A percentile compares a stretch with the other conserved stretches of the same genome.
Conservation (phyloP, 1,140 invertebrate genomes). For the Microplitis mediator region DNA sequence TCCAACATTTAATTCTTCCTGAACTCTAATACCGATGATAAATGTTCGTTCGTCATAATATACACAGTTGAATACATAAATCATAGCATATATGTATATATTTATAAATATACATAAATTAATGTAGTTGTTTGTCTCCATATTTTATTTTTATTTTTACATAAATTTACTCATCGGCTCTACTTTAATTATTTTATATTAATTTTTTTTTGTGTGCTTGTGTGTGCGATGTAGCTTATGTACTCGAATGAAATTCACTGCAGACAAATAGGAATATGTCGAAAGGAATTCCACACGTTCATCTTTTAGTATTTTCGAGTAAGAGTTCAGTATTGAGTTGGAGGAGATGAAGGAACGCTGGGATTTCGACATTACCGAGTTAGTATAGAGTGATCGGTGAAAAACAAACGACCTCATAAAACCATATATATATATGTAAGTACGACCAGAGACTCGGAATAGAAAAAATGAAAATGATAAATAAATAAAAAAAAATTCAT, state of each 20-base stretch:
- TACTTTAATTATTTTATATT: not conserved
- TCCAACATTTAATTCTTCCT: too few species aligned
- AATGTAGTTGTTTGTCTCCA: too few species aligned
- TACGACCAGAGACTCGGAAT: not conserved
- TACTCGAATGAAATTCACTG: not conserved
- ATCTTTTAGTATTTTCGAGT: not conserved
- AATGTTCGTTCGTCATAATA: too few species aligned
- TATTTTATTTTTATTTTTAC: too few species aligned
- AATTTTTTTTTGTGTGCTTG: conserved; percentile 10
- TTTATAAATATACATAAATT: too few species aligned
- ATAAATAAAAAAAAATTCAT: conserved; percentile 5
- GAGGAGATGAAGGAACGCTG: not conserved
- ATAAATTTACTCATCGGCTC: too few species aligned
- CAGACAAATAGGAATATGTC: not conserved
- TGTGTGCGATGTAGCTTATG: not conserved
- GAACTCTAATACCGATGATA: too few species aligned
- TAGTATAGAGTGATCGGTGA: conserved; percentile 2
- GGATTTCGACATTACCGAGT: conserved; percentile 1
- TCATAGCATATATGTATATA: too few species aligned
- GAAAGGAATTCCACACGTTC: conserved; percentile 6
- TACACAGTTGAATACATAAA: too few species aligned
- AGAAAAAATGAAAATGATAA: not conserved
- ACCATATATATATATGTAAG: not conserved
- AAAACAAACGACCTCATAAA: conserved; percentile 18
- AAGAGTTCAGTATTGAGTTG: too few species aligned